Evolutionary conservation across 2,113 vertebrate genomes (phyloP), one percentile per base, ranked within the genome.

Genomic region (Melanerpes aurifrons): DNA sequence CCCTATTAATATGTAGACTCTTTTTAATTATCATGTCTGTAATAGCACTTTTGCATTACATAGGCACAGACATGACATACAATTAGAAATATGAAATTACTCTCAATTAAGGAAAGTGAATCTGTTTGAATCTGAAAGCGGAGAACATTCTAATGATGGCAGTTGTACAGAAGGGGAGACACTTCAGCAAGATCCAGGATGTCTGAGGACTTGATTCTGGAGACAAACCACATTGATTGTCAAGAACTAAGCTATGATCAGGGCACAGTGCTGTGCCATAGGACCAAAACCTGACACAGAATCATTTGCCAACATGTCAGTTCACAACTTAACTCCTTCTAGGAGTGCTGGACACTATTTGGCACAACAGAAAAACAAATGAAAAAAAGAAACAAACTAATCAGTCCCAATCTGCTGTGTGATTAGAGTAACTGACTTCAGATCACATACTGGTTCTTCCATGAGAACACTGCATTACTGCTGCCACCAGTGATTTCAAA

Each of bases 61-160:
- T 45, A 48, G 48, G 61, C 73, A 88, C 9, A 88, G 73, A 70
- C 54, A 74, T 12, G 37, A 84, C 80, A 86, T 56, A 93, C 61
- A 90, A 78, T 92, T 90, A 90, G 61, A 95, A 79, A 84, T 26
- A 91, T 12, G 2, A 91, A 91, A 86, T 90, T 96, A 76, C 45
- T 88, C 86, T 71, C 47, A 86, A 15, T 69, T 90, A 68, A 45
- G 32, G 19, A 61, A 94, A 86, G 75, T 71, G 57, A 94, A 83
- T 90, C 82, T 32, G 45, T 76, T 71, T 67, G n/a, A 79, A 82
- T 56, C 31, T 83, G 43, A 62, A 83, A 92, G 56, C 62, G 77
- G 76, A 72, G 47, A 86, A 92, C 47, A 48, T 86, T 77, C 88
- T 81, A 72, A 59, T 5, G 18, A 61, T 72, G 47, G 45, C 40